Percentiles rank a stretch among this genome's conserved stretches.
phyloP scores from a whole-genome alignment of 2,888 invertebrate genomes.

The Eupithecia tripunctaria region DNA sequence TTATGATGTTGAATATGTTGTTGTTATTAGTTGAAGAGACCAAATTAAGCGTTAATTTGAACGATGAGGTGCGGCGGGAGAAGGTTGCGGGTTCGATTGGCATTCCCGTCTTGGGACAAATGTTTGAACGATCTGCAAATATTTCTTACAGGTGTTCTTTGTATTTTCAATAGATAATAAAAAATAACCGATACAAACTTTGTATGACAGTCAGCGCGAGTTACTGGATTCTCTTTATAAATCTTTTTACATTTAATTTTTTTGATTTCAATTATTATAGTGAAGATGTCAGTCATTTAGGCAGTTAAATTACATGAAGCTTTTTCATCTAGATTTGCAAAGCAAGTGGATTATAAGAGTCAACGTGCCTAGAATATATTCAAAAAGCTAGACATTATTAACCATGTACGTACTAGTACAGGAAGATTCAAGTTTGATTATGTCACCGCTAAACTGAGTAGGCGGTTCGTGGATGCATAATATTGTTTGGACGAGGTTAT shows the following conservation, averaged over 20 bases:
- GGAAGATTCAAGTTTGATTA: constrained; percentile 42
- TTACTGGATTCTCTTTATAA: not conserved
- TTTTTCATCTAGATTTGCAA: not conserved
- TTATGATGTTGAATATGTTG: not conserved
- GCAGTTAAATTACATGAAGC: not conserved
- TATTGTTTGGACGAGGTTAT: constrained; percentile 23
- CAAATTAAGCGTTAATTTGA: not conserved
- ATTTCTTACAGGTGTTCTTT: no score
- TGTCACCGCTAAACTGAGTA: constrained; percentile 35
- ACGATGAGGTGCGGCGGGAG: no score
- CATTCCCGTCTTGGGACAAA: no score
- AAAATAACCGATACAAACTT: not conserved
- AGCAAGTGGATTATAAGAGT: not conserved
- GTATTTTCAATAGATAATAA: no score
- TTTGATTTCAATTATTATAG: not conserved
- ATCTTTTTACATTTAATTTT: not conserved
- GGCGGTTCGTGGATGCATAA: constrained; percentile 37
- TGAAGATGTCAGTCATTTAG: not conserved
- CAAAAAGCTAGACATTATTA: not conserved
- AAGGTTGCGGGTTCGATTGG: no score
- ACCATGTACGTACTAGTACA: not conserved
- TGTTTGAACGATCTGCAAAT: no score
- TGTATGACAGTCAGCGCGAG: not conserved
- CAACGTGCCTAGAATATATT: not conserved
- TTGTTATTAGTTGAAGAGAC: not conserved